Percentiles rank a stretch among this genome's conserved stretches.
Conservation (phyloP, 2,113 vertebrate species). For the Lethenteron camtschaticum region DNA sequence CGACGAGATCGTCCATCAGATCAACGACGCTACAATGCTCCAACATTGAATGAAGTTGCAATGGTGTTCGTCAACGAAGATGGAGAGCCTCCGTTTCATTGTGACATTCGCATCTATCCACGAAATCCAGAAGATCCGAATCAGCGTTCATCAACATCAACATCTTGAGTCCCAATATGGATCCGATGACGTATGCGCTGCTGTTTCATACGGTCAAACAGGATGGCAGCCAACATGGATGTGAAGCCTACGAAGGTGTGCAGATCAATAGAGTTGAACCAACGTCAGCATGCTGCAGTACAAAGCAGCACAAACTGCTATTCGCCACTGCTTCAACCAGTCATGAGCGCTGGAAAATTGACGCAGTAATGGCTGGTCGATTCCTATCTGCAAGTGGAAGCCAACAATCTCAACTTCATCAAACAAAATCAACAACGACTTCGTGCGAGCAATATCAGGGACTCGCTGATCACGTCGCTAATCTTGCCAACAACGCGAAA, state of each 20-base stretch:
- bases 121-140: not conserved
- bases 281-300: not conserved
- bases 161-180: not conserved
- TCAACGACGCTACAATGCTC: not conserved
- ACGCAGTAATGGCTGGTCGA: not conserved
- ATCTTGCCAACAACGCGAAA: not conserved
- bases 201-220: not conserved
- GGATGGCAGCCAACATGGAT: not conserved
- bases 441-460: not conserved
- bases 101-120: not conserved
- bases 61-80: not conserved
- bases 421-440: not conserved
- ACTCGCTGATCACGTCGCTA: not conserved
- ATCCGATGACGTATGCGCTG: not conserved
- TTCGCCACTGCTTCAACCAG: not conserved
- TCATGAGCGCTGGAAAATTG: not conserved
- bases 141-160: not conserved
- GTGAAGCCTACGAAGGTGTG: not conserved
- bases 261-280: not conserved
- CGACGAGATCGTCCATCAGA: not conserved
- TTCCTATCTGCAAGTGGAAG: conserved; percentile 2
- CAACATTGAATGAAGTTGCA: not conserved
- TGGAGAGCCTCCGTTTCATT: not conserved
- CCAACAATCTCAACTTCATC: not conserved
- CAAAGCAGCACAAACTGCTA: not conserved